Base-by-base conservation (phyloP, 1,140 invertebrate genomes). In the Cecropterus lyciades region DNA sequence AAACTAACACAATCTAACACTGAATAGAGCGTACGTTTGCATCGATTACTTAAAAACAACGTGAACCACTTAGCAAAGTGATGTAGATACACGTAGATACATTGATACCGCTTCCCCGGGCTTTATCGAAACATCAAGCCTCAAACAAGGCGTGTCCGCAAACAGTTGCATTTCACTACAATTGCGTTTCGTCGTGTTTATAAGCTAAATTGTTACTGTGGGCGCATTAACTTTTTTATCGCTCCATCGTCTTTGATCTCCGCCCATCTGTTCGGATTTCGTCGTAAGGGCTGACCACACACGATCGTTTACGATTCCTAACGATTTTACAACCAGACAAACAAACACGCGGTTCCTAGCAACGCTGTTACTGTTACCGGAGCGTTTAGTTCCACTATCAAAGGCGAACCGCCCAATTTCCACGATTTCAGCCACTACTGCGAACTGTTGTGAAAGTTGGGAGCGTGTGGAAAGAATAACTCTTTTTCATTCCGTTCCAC, bases 281-380 rank as follows among this genome's bases (percentile, higher is more conserved):
- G 88, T 82, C 82, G 85, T 91, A 89, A 91, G 88, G 85, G 80
- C 85, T 84, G 86, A 79, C 89, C 89, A 91, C 89, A 91, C 89
- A 89, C 88, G 88, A 82, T 56, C 79, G 83, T 91, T 91, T 91
- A 91, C 87, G 84, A 84, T 82, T 82, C 80, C 65, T 79, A 83
- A 84, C 87, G 80, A 82, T 86, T 90, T 90, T 87, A 90, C 83
- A 87, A 73, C 77, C 75, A 63, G 80, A 84, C 84, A 91, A 91
- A 91, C 88, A 91, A 91, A 91, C 86, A 91, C 42, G 73, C 78
- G 76, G 81, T 91, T 89, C 89, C 85, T 80, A 70, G 89, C 84
- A 91, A 68, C 68, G 86, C 73, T 67, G 80, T 76, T 68, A 77
- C 77, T 20, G 79, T 77, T 80, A 87, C 80, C 9, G 37, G 48